Evolutionary conservation across 2,797 vertebrate species (phyloP).

Genomic region (Rousettus madagascariensis): DNA sequence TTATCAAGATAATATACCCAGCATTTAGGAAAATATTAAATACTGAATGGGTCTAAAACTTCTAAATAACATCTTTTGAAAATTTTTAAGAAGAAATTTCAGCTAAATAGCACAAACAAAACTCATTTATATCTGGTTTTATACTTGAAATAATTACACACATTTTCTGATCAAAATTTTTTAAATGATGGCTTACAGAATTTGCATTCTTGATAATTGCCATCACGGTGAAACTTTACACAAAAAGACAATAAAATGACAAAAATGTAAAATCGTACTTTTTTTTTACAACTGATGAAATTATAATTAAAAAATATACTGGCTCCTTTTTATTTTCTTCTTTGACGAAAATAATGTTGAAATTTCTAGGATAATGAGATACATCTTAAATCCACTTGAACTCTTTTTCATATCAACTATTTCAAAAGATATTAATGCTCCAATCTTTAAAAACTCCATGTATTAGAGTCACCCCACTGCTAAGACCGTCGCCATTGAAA

Average conservation of each 20-base stretch:
- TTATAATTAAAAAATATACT: neutral
- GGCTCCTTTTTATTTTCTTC: neutral
- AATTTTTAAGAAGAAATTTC: slow-evolving; percentile 22
- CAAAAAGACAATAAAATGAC: neutral
- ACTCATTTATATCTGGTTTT: neutral
- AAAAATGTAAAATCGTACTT: neutral
- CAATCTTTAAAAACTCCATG: neutral
- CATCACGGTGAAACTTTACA: neutral
- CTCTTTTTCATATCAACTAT: neutral
- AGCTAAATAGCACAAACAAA: neutral
- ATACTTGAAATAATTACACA: neutral
- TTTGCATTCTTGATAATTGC: neutral
- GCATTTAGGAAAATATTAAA: slow-evolving; percentile 36
- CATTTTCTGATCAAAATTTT: neutral
- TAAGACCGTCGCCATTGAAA: neutral
- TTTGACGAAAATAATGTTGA: neutral
- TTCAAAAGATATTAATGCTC: slow-evolving; percentile 5
- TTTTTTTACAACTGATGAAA: neutral
- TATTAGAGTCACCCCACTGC: neutral
- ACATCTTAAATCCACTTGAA: slow-evolving; percentile 19
- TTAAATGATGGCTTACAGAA: neutral
- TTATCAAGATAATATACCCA: neutral
- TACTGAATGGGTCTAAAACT: neutral
- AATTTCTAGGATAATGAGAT: neutral
- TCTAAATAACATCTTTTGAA: slow-evolving; percentile 15